Base-by-base conservation (phyloP, 2,888 invertebrate genomes). In the Resseliella maxima region DNA sequence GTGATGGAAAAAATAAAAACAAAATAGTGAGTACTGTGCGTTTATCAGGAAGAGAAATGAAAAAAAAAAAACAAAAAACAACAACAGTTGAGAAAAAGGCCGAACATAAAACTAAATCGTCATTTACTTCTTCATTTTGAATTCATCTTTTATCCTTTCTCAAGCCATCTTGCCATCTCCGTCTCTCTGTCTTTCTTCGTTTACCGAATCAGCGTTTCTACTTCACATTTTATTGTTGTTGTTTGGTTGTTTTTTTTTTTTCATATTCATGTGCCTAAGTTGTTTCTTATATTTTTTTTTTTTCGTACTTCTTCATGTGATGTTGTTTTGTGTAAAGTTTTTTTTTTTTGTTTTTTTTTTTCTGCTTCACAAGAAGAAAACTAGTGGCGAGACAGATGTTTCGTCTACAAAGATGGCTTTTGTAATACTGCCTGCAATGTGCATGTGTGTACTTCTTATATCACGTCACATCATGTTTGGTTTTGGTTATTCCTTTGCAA, bases 311-410 rank as follows among this genome's bases (percentile, higher is more conserved):
- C 36, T 81, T 83, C 83, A 38, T 59, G 24, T 59, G 59, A 59
- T 83, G 36, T 64, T 64, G 64, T 83, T 83, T 83, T 38, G 83
- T 38, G 41, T 83, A 83, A n/a, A 83, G 83, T 83, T 83, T 83
- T 36, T 83, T 36, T 59, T 41, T 31, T 27, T 38, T 83, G 38
- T n/a, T 83, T 83, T 24, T 83, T 83, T 83, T 83, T 0, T 38
- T 83, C n/a, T 36, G 38, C 83, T 83, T n/a, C 5, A 38, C 38
- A 36, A 83, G 21, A n/a, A 83, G 38, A 83, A 83, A 83, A 83
- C 38, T 83, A 83, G 83, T 83, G 83, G 83, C 83, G 83, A 83
- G 83, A 83, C 83, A 83, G 83, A 83, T 83, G 83, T 83, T 83
- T 12, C 38, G 83, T 83, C 83, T 83, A n/a, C n/a, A n/a, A n/a